These are phyloP conservation scores for Cryptocephalus primarius DNA, from an alignment of 2,888 invertebrate species.

Conservation along the genomic window DNA sequence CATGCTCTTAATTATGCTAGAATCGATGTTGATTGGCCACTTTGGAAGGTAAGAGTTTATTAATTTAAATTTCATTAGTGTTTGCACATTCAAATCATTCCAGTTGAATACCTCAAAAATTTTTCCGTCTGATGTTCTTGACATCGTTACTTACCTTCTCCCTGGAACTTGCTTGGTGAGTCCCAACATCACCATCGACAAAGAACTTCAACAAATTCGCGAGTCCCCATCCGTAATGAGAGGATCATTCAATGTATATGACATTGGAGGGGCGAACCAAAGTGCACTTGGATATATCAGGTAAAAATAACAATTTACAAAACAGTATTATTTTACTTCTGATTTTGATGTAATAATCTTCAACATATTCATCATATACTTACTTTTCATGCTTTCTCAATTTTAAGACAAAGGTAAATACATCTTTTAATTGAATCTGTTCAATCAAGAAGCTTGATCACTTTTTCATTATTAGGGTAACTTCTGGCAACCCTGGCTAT, in stretches of 20 bases:
- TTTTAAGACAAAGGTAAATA: slow-evolving; percentile 14
- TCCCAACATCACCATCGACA: slow-evolving; percentile 22
- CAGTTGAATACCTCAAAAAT: slow-evolving; percentile 11
- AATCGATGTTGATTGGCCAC: slow-evolving; percentile 37
- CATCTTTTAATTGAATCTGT: not conserved
- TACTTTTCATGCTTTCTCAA: slow-evolving; percentile 7
- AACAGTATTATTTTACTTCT: no score
- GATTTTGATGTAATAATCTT: no score
- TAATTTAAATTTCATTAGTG: not conserved
- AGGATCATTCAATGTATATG: slow-evolving; percentile 33
- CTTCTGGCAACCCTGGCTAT: slow-evolving; percentile 64
- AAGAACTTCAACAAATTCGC: slow-evolving; percentile 36
- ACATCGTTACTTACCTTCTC: slow-evolving; percentile 62
- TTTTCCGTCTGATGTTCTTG: slow-evolving; percentile 38
- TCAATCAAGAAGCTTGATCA: not conserved
- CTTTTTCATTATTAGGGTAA: slow-evolving; percentile 43
- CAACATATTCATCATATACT: not conserved
- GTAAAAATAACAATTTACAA: no score
- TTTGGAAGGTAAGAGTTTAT: slow-evolving; percentile 40
- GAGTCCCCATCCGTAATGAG: slow-evolving; percentile 52
- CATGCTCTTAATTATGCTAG: slow-evolving; percentile 24
- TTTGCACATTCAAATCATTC: not conserved
- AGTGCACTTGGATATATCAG: no score
- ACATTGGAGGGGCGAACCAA: no score
- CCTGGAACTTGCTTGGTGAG: slow-evolving; percentile 58